Conservation (phyloP, 2,113 vertebrate genomes). For the Entomyzon cyanotis region DNA sequence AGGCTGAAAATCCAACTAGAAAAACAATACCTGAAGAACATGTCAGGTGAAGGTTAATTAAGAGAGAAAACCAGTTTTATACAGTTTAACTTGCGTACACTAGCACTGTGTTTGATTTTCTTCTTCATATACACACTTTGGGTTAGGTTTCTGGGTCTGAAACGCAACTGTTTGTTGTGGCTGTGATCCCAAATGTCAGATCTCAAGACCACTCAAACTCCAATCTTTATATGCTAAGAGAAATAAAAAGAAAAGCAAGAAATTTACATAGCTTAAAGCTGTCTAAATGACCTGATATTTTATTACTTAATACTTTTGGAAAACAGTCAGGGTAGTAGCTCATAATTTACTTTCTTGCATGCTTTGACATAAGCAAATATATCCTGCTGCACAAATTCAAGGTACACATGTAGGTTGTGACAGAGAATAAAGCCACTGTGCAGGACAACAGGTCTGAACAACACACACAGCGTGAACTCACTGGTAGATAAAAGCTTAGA, state of each 20-base stretch:
- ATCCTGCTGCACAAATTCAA: not conserved
- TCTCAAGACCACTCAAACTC: not conserved
- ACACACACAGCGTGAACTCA: not conserved
- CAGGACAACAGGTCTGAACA: not conserved
- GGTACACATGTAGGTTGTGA: not conserved
- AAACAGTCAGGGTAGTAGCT: not conserved
- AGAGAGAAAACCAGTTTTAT: constrained; percentile 13
- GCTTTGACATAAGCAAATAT: not conserved
- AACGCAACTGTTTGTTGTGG: constrained; percentile 2
- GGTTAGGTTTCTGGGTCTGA: not conserved
- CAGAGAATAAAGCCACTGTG: not conserved
- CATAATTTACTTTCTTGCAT: not conserved
- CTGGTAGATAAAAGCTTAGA: not conserved
- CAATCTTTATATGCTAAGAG: not conserved
- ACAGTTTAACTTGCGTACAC: not conserved
- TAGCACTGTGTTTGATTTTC: not conserved
- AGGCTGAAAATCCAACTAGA: constrained; percentile 23
- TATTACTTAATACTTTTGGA: not conserved
- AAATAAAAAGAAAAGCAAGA: not conserved
- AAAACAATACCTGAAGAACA: not conserved
- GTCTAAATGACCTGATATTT: not conserved
- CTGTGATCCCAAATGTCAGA: not conserved
- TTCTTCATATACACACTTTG: not conserved
- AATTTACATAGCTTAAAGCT: not conserved
- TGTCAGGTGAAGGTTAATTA: not conserved